Base-by-base conservation (phyloP, 2,797 vertebrate genomes). In the Fistularia tabacaria region DNA sequence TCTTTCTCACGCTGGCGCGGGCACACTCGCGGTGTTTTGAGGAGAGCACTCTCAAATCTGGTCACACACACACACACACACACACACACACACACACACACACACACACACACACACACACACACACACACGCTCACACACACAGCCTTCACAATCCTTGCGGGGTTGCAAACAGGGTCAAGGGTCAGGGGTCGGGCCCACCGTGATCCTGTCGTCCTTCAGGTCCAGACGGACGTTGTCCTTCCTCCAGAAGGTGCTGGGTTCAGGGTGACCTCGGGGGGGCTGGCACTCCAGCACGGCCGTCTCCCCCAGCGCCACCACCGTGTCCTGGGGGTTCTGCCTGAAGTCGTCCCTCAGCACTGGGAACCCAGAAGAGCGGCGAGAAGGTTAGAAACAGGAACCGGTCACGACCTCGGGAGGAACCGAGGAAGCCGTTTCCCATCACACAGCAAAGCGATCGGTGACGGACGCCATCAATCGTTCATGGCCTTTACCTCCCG, bases 331-430 rank as follows among this genome's bases (percentile, higher is more conserved):
- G 3, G 96, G 96, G 77, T 98, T 98, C 71, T 94, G 96, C 45
- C 94, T 88, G 87, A 98, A 98, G 90, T 98, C 96, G 66, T 98
- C 96, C 0, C 96, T 90, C 44, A 98, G 84, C 82, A 98, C 96
- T 98, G 49, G 7, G n/a, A 60, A 46, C 74, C 39, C 57, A 78
- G 6, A 45, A 74, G 43, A 15, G 58, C 7, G 9, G 7, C 39
- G 9, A 7, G 47, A 10, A 8, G 38, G 6, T 54, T 12, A 43
- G 69, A 59, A 73, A 15, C 39, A 8, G 9, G 43, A 42, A 36
- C 36, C 2, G 25, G 25, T 25, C 25, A 25, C 25, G 25, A 25
- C 25, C 25, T 25, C 25, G 5, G 25, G 5, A 25, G 25, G 25
- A 3, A 25, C 25, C 25, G 2, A 25, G 25, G 25, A 25, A 25